Percentiles rank a stretch among this genome's conserved stretches.
Conservation (phyloP, 2,888 invertebrate genomes). For the Dolichomitus sp. region DNA sequence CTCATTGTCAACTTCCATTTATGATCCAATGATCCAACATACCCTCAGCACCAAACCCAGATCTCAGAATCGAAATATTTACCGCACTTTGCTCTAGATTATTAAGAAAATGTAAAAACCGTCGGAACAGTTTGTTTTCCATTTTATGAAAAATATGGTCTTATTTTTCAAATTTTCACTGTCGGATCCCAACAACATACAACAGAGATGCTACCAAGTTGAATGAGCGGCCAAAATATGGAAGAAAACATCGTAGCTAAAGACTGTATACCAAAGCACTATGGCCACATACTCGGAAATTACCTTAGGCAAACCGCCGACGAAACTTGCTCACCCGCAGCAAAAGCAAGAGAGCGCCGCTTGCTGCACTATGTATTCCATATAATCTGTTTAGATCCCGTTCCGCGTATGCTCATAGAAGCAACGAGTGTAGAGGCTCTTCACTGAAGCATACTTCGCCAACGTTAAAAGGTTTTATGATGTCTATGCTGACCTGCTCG, state of each 20-base stretch:
- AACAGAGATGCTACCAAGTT: background rate
- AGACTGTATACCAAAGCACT: too few relatives aligned
- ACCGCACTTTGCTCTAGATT: too few relatives aligned
- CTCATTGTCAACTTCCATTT: too few relatives aligned
- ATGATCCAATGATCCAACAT: too few relatives aligned
- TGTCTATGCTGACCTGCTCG: constrained; percentile 50
- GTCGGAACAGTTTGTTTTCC: too few relatives aligned
- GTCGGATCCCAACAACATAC: too few relatives aligned
- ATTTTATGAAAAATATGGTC: too few relatives aligned
- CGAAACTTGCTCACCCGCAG: background rate
- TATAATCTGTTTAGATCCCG: constrained; percentile 54
- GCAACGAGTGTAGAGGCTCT: constrained; percentile 44
- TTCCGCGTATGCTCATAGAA: constrained; percentile 31
- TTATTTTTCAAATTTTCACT: too few relatives aligned
- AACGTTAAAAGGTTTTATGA: constrained; percentile 65
- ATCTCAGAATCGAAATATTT: too few relatives aligned
- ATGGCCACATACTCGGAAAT: background rate
- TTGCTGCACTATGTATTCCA: constrained; percentile 21
- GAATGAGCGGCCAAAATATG: background rate
- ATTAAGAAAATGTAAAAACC: too few relatives aligned
- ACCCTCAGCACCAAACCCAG: too few relatives aligned
- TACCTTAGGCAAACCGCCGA: constrained; percentile 2
- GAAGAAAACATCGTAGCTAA: background rate
- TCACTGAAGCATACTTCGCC: constrained; percentile 44
- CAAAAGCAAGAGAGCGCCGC: background rate